Evolutionary conservation across 2,113 vertebrate species (phyloP).

Genomic region (Pteropus alecto): DNA sequence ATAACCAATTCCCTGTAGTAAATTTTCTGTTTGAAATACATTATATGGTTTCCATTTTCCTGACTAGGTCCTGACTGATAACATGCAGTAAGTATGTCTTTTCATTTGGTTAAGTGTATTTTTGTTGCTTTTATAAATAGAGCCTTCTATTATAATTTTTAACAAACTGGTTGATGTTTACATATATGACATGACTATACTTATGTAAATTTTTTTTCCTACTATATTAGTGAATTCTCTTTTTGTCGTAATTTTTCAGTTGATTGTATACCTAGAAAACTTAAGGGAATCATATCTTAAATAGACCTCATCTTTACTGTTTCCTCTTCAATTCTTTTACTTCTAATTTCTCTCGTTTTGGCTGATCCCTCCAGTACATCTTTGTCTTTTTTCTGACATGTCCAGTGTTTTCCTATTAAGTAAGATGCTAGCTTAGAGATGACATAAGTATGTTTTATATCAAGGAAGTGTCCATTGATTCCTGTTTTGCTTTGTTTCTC

Average conservation of each 20-base stretch:
- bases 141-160: not conserved
- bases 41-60: not conserved
- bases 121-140: conserved; percentile 12
- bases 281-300: not conserved
- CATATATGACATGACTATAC: not conserved
- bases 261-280: not conserved
- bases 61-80: not conserved
- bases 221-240: not conserved
- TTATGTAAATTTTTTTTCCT: not conserved
- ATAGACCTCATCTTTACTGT: not conserved
- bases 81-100: not conserved
- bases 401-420: not conserved
- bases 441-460: conserved; percentile 9
- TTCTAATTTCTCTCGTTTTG: not conserved
- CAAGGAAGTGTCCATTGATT: not conserved
- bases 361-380: not conserved
- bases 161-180: not conserved
- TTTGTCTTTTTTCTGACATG: not conserved
- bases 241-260: not conserved
- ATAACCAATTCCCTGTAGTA: not conserved
- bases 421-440: not conserved
- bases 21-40: not conserved
- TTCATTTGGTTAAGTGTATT: not conserved
- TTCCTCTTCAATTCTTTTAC: not conserved
- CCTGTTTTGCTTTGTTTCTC: not conserved